Base-by-base conservation (phyloP, 2,113 vertebrate genomes). In the Tragelaphus strepsiceros region DNA sequence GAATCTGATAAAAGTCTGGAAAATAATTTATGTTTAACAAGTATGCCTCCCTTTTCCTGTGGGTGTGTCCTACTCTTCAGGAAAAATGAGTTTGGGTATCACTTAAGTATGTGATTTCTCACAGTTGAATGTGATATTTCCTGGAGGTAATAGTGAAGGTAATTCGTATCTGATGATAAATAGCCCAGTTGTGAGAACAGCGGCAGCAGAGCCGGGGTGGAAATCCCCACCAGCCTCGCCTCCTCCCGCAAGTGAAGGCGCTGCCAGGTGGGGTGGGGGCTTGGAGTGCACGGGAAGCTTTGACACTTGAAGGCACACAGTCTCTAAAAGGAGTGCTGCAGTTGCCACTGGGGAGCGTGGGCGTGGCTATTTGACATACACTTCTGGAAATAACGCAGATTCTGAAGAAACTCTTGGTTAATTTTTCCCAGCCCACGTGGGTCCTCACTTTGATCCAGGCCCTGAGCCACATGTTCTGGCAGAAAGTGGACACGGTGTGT, bases 271-370 rank as follows among this genome's bases (percentile, higher is more conserved):
- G 21, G 4, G 1, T 7, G 32, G 19, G n/a, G 43, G 11, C 22
- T 12, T 2, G 17, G 46, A 56, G 26, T 15, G 6, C 46, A 11
- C 17, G 49, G 39, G 35, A 8, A 54, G 11, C 12, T 16, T 28
- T 3, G 12, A 30, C 7, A 19, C 24, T 46, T 32, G 4, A 9
- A 28, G 17, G 7, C 2, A 6, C 1, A 17, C 7, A 6, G 9
- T 46, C 82, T 53, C 67, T 51, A 8, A 6, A 5, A 19, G 9
- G 19, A 59, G 5, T 13, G 21, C 77, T 32, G 0, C 12, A 24
- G n/a, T 1, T 32, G 58, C 28, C 43, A 1, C 0, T 0, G 2
- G 16, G 15, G 10, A 43, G 26, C 0, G 8, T 3, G 13, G 90
- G 15, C 46, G 1, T 6, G 4, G 21, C 24, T 54, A 1, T 12